Evolutionary conservation across 2,888 invertebrate species (phyloP).

Genomic region (Arge pagana): DNA sequence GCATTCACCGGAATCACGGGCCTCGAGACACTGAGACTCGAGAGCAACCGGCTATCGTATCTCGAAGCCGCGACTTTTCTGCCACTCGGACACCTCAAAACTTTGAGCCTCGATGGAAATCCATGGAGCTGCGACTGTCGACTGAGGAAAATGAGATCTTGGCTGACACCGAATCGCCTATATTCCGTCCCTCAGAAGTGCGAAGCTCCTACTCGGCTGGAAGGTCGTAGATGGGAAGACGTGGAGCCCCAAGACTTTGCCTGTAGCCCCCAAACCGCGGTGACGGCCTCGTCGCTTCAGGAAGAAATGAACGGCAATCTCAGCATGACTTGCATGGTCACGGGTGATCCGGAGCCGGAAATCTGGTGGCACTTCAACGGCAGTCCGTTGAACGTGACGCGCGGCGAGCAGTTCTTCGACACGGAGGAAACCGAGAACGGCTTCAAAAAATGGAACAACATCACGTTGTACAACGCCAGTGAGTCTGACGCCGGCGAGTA

Average conservation of each 20-base stretch:
- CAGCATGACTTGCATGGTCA: slow-evolving; percentile 79
- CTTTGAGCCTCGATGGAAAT: slow-evolving; percentile 80
- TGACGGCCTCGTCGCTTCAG: slow-evolving; percentile 61
- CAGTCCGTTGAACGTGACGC: slow-evolving; percentile 60
- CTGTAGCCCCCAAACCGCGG: slow-evolving; percentile 74
- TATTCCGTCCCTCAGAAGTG: slow-evolving; percentile 77
- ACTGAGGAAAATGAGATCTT: slow-evolving; percentile 79
- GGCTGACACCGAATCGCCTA: slow-evolving; percentile 77
- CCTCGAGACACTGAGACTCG: slow-evolving; percentile 77
- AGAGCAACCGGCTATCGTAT: slow-evolving; percentile 77
- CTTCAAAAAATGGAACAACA: slow-evolving; percentile 71
- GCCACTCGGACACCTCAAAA: slow-evolving; percentile 78
- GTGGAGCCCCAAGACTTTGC: slow-evolving; percentile 78
- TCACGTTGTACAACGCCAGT: slow-evolving; percentile 81
- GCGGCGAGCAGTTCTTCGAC: slow-evolving; percentile 36
- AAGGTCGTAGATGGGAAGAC: slow-evolving; percentile 77
- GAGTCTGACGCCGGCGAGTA: slow-evolving; percentile 84
- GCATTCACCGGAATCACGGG: slow-evolving; percentile 77
- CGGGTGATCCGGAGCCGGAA: slow-evolving; percentile 82
- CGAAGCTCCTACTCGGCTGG: slow-evolving; percentile 71
- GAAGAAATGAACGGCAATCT: slow-evolving; percentile 84
- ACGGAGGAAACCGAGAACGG: slow-evolving; percentile 39
- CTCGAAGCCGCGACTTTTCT: slow-evolving; percentile 70
- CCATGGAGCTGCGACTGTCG: slow-evolving; percentile 92
- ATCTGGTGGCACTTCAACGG: slow-evolving; percentile 85